Conservation (phyloP, 2,113 vertebrate genomes). For the Pomatorhinus ruficollis region DNA sequence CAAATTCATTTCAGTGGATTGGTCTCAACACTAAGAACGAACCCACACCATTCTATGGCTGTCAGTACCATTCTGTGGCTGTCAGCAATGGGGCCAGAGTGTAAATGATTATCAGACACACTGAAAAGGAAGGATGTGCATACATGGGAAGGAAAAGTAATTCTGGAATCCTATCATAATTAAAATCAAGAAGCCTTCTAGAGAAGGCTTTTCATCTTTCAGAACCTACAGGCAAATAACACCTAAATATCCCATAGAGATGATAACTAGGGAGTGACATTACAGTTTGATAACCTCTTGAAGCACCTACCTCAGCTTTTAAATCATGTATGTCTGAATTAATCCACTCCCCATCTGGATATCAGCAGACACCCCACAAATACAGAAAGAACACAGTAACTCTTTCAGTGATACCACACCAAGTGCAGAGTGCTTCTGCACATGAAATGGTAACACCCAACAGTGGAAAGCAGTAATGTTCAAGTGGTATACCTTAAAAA, state of each 20-base stretch:
- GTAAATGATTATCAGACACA: background rate
- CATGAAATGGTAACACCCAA: background rate
- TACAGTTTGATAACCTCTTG: background rate
- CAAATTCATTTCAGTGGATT: background rate
- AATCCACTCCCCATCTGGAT: background rate
- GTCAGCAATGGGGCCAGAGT: background rate
- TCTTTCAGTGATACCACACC: background rate
- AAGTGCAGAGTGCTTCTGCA: background rate
- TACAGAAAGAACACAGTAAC: background rate
- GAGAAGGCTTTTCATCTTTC: background rate
- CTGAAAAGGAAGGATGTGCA: background rate
- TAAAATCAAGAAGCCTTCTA: background rate
- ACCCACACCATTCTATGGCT: background rate
- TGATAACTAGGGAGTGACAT: background rate
- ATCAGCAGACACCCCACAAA: background rate
- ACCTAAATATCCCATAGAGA: background rate
- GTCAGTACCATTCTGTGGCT: background rate
- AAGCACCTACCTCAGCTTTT: background rate
- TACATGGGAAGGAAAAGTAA: background rate
- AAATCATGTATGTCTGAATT: background rate
- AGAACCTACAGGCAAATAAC: background rate
- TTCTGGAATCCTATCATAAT: background rate
- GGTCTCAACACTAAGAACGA: background rate
- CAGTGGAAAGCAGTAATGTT: background rate
- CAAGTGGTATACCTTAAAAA: rapidly evolving